Percentiles rank a stretch among this genome's conserved stretches.
Evolutionary conservation across 2,888 invertebrate genomes (phyloP).

Genomic region (Germaria angustata): DNA sequence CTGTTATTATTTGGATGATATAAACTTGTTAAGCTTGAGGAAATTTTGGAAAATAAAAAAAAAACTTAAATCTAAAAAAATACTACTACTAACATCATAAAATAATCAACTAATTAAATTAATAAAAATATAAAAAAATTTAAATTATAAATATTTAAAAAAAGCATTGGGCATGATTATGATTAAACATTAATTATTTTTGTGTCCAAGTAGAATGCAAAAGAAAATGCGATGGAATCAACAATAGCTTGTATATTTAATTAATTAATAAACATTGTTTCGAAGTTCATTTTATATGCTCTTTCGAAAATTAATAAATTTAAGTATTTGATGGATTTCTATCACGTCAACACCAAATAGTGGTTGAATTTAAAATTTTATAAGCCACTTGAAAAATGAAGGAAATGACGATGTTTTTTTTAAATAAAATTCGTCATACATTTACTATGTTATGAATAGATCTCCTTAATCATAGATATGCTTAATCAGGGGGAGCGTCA

Average conservation of each 20-base stretch:
- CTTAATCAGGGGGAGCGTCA: too few species aligned
- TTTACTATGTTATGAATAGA: too few species aligned
- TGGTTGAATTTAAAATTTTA: not conserved
- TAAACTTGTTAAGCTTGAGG: not conserved
- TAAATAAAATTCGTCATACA: too few species aligned
- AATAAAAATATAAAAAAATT: conserved; percentile 5
- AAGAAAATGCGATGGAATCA: not conserved
- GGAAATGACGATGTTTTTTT: not conserved
- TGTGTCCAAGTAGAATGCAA: not conserved
- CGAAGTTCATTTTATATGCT: too few species aligned
- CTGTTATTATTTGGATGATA: not conserved
- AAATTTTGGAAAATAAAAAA: not conserved
- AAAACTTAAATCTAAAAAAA: conserved; percentile 25
- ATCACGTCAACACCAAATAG: not conserved
- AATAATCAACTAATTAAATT: conserved; percentile 28
- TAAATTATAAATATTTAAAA: conserved; percentile 33
- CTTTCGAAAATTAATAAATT: too few species aligned
- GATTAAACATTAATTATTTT: conserved; percentile 13
- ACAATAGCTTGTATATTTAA: not conserved
- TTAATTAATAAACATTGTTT: not conserved
- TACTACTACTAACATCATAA: not conserved
- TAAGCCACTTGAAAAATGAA: not conserved
- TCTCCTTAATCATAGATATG: too few species aligned
- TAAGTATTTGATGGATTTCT: not conserved
- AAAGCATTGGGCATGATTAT: conserved; percentile 58